phyloP scores from a whole-genome alignment of 2,113 vertebrate species.

The human (Homo sapiens) region DNA sequence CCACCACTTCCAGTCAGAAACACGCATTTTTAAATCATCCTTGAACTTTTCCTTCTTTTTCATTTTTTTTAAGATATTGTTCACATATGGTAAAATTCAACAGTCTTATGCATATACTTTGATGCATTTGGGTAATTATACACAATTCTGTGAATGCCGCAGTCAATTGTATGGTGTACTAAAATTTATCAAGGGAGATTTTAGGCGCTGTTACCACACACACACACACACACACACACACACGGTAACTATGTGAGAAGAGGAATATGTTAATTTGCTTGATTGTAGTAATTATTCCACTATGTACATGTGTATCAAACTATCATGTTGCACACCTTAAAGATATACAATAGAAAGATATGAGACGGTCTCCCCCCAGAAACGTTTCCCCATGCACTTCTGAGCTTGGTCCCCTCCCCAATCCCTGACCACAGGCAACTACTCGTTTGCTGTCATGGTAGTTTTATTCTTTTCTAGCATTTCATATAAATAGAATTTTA shows the following conservation, averaged over 20 bases:
- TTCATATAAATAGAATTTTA: neutral
- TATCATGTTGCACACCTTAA: neutral
- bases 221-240: neutral
- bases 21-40: neutral
- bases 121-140: too few relatives aligned
- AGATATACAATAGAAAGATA: neutral
- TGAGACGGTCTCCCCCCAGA: accelerated
- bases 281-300: too few relatives aligned
- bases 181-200: neutral
- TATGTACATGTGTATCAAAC: neutral
- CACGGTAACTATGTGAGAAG: neutral
- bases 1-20: neutral
- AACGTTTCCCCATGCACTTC: accelerated
- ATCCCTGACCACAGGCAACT: accelerated
- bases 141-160: neutral
- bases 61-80: neutral
- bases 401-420: accelerated
- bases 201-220: too few relatives aligned
- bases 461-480: neutral
- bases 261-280: neutral
- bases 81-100: too few relatives aligned
- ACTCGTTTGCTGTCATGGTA: too few relatives aligned
- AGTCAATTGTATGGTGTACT: neutral
- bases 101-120: accelerated
- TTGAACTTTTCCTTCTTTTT: neutral